These are phyloP conservation scores for Tretioscincus oriximinensis DNA, from an alignment of 2,113 vertebrate genomes.

Conservation along the genomic window DNA sequence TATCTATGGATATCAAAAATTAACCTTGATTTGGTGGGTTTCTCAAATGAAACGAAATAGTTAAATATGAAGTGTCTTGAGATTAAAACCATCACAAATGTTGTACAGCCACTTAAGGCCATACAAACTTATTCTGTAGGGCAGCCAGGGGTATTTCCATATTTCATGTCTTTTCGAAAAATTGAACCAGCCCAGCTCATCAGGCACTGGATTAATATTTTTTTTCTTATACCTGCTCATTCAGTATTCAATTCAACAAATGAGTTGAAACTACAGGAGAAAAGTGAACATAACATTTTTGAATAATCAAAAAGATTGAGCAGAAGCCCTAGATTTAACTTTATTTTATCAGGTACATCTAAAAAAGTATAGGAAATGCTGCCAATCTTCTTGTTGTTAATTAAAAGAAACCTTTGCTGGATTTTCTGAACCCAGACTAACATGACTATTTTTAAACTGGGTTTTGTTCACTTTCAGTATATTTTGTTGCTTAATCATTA, in stretches of 20 bases:
- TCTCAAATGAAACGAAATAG: neutral
- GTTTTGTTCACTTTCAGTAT: no score
- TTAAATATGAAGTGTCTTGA: neutral
- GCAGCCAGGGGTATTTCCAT: neutral
- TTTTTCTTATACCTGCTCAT: neutral
- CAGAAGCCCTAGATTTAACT: no score
- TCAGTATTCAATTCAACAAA: neutral
- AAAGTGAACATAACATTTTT: neutral
- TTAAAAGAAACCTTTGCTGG: no score
- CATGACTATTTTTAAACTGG: no score
- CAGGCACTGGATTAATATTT: neutral
- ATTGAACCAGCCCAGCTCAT: neutral
- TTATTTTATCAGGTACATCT: no score
- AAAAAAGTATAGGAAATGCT: no score
- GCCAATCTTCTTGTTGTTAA: no score
- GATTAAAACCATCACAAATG: neutral
- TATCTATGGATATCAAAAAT: constrained; percentile 68
- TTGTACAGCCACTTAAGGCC: neutral
- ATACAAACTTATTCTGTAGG: neutral
- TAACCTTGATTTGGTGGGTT: constrained; percentile 44
- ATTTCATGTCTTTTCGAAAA: constrained; percentile 2
- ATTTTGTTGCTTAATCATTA: neutral
- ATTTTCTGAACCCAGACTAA: no score
- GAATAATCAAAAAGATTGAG: neutral
- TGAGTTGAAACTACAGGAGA: neutral